Conservation (phyloP, 2,888 invertebrate genomes). For the Gasteruption jaculator region DNA sequence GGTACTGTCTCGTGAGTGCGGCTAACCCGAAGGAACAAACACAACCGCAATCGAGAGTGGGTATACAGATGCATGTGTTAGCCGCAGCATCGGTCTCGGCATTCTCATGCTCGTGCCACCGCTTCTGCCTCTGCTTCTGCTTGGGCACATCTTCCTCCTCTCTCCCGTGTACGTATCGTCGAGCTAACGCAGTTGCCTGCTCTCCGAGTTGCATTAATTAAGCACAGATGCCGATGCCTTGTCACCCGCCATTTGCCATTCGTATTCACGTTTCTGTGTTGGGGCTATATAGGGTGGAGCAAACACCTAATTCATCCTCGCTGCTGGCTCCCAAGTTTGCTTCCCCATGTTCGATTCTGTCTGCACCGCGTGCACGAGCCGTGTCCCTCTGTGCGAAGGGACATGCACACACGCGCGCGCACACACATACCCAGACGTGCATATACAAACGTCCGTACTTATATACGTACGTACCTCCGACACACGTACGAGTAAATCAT, state of each 20-base stretch:
- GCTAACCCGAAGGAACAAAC: too few relatives aligned
- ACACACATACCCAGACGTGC: slow-evolving; percentile 3
- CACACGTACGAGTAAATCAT: not conserved
- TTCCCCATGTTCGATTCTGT: not conserved
- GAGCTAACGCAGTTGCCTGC: slow-evolving; percentile 12
- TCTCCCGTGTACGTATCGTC: slow-evolving; percentile 21
- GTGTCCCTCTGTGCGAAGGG: slow-evolving; percentile 2
- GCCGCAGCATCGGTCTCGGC: slow-evolving; percentile 18
- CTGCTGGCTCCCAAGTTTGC: too few relatives aligned
- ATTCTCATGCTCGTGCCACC: slow-evolving; percentile 27
- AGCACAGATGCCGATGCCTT: slow-evolving; percentile 39
- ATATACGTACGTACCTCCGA: slow-evolving; percentile 11
- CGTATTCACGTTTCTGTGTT: slow-evolving; percentile 29
- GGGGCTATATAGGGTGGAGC: slow-evolving; percentile 27
- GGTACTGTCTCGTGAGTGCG: too few relatives aligned
- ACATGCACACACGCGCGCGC: not conserved
- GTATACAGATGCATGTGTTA: too few relatives aligned
- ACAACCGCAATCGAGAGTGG: too few relatives aligned
- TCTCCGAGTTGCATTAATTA: slow-evolving; percentile 36
- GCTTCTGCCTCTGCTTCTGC: too few relatives aligned
- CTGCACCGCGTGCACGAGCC: not conserved
- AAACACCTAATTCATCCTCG: slow-evolving; percentile 33
- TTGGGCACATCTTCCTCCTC: too few relatives aligned
- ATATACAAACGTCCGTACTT: slow-evolving; percentile 4
- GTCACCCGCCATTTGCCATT: slow-evolving; percentile 39